Conservation (phyloP, 1,140 invertebrate genomes). For the Lithobius niger region DNA sequence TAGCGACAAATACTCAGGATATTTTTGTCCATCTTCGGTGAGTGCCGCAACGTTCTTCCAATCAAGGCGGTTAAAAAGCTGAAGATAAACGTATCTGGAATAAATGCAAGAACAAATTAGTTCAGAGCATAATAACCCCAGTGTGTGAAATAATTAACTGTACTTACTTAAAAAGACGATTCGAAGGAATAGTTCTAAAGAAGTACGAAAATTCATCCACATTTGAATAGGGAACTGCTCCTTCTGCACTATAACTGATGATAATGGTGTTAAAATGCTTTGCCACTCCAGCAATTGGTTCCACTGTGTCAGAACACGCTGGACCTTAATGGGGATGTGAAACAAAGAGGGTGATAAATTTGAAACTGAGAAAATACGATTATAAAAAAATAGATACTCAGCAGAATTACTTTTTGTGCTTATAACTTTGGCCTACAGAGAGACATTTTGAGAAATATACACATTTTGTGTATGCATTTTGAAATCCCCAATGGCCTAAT, state of each 20-base stretch:
- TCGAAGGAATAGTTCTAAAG: conserved; percentile 67
- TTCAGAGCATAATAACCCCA: background rate
- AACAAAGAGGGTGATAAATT: background rate
- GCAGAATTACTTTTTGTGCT: background rate
- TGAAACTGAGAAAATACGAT: background rate
- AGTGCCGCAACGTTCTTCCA: conserved; percentile 59
- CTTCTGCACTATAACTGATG: conserved; percentile 70
- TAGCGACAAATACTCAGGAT: conserved; percentile 59
- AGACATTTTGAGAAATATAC: no score
- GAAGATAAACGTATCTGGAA: conserved; percentile 47
- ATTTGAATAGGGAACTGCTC: conserved; percentile 48
- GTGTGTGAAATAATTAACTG: background rate
- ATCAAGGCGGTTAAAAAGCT: conserved; percentile 45
- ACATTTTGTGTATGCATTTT: no score
- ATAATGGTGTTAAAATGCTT: conserved; percentile 59
- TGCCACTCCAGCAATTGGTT: conserved; percentile 64
- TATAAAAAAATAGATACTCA: background rate
- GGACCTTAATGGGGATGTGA: conserved; percentile 42
- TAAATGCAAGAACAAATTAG: conserved; percentile 10
- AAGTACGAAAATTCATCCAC: conserved; percentile 62
- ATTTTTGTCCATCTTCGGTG: conserved; percentile 64
- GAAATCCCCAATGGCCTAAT: no score
- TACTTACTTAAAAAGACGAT: conserved; percentile 51
- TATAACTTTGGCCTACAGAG: no score
- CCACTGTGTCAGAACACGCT: conserved; percentile 69